Conservation (phyloP, 2,888 invertebrate species). For the Exephanes ischioxanthus region DNA sequence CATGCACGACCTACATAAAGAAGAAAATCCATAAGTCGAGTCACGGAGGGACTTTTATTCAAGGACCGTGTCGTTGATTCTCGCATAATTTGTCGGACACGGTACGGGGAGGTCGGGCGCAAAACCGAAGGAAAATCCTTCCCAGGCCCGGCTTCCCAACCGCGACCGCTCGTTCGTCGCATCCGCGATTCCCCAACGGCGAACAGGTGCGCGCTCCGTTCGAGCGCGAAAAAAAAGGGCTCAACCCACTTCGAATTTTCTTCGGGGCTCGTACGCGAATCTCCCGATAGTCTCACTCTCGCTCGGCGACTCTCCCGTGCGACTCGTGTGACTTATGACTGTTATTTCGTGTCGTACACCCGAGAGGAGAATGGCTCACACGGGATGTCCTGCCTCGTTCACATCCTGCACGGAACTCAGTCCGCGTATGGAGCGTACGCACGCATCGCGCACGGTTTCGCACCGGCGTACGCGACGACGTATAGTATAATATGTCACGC, state of each 20-base stretch:
- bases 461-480: not conserved
- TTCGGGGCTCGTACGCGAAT: constrained; percentile 16
- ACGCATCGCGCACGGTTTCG: constrained; percentile 14
- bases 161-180: not conserved
- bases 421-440: constrained; percentile 29
- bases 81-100: no score
- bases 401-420: constrained; percentile 73
- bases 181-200: not conserved
- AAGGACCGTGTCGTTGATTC: no score
- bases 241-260: constrained; percentile 31
- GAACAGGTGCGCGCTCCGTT: constrained; percentile 16
- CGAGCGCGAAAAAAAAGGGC: constrained; percentile 16
- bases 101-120: no score
- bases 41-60: no score
- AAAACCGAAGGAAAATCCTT: no score
- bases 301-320: constrained; percentile 1
- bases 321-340: constrained; percentile 37
- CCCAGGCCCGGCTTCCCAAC: no score
- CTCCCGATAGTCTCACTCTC: constrained; percentile 9
- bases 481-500: constrained; percentile 71
- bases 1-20: no score
- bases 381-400: constrained; percentile 77
- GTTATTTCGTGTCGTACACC: constrained; percentile 63
- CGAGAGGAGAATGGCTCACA: constrained; percentile 72
- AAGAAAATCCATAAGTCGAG: no score